phyloP scores from a whole-genome alignment of 2,113 vertebrate species.

The Mus spicilegus region DNA sequence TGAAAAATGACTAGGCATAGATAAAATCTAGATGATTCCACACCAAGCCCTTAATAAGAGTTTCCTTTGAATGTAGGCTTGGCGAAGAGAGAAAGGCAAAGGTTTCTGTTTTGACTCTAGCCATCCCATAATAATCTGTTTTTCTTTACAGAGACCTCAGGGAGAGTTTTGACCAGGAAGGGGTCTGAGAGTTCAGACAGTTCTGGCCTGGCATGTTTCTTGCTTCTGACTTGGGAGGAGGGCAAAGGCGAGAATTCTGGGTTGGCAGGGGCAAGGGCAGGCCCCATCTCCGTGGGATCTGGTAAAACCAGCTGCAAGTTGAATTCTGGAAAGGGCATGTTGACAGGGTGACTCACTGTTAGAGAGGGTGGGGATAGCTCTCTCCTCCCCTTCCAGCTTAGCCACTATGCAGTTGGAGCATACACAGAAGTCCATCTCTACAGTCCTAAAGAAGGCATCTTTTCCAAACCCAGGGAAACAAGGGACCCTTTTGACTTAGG shows the following conservation, averaged over 20 bases:
- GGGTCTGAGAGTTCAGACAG: not conserved
- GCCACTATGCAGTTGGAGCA: not conserved
- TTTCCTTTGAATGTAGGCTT: not conserved
- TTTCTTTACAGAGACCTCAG: not conserved
- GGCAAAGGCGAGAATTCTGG: not conserved
- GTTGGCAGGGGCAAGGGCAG: conserved; percentile 14
- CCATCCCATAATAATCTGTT: not conserved
- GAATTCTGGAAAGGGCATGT: not conserved
- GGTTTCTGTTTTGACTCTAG: not conserved
- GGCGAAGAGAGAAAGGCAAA: not conserved
- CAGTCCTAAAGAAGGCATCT: not conserved
- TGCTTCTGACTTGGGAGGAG: not conserved
- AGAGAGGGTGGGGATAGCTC: conserved; percentile 17
- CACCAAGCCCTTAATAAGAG: not conserved
- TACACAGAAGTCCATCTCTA: not conserved
- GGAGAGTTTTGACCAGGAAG: not conserved
- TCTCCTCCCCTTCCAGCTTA: not conserved
- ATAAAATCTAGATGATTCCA: not conserved
- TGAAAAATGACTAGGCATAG: not conserved
- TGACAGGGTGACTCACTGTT: conserved; percentile 67
- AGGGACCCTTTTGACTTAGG: not conserved
- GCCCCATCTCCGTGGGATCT: conserved; percentile 26
- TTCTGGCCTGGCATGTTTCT: not conserved
- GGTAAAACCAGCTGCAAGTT: conserved; percentile 67
- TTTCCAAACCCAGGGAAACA: not conserved